A percentile compares a stretch with the other conserved stretches of the same genome.
Conservation (phyloP, 1,140 invertebrate genomes). For the Anastrepha obliqua region DNA sequence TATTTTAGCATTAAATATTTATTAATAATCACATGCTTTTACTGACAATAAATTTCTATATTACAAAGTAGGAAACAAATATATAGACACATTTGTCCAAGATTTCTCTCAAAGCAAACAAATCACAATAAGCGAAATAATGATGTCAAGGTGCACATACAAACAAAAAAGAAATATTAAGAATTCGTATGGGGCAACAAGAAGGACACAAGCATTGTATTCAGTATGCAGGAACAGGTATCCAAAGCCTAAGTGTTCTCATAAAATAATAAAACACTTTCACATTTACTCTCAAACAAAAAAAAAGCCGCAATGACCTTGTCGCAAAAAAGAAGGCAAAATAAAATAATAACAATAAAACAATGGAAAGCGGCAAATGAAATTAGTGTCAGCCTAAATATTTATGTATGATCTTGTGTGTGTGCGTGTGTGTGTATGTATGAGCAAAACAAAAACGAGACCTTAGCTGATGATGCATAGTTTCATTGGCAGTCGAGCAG, state of each 20-base stretch:
- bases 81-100: too few species aligned
- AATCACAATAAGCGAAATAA: not conserved
- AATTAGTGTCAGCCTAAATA: not conserved
- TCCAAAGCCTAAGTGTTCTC: not conserved
- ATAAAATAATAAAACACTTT: not conserved
- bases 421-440: not conserved
- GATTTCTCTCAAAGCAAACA: too few species aligned
- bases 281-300: not conserved
- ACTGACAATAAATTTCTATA: too few species aligned
- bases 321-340: not conserved
- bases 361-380: slow-evolving; percentile 13
- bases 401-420: too few species aligned
- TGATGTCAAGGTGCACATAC: slow-evolving; percentile 9
- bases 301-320: slow-evolving; percentile 31
- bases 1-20: too few species aligned
- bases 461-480: not conserved
- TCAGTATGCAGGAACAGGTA: not conserved
- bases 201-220: not conserved
- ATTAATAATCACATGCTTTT: too few species aligned
- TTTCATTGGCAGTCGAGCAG: not conserved
- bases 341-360: slow-evolving; percentile 6
- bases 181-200: not conserved
- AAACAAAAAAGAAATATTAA: not conserved
- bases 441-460: not conserved
- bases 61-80: too few species aligned